Percentiles rank a stretch among this genome's conserved stretches.
phyloP scores from a whole-genome alignment of 2,888 invertebrate species.

The Tetramorium bicarinatum region DNA sequence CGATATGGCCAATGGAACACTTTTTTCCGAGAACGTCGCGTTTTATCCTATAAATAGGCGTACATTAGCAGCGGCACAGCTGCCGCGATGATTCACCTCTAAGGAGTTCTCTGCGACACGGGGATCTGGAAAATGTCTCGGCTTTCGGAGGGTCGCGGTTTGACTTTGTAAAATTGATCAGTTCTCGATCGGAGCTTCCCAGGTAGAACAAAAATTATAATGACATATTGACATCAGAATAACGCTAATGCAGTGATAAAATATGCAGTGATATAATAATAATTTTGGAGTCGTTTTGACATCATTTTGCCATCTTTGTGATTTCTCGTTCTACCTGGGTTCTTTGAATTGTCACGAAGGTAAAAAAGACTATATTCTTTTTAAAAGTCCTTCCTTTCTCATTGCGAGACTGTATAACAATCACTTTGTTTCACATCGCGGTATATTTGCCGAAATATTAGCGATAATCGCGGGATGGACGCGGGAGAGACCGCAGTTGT shows the following conservation, averaged over 20 bases:
- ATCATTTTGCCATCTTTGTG: too few species aligned
- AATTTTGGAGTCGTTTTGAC: too few species aligned
- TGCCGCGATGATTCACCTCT: constrained; percentile 78
- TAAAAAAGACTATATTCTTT: too few species aligned
- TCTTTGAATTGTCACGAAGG: too few species aligned
- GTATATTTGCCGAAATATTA: constrained; percentile 17
- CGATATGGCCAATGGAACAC: constrained; percentile 43
- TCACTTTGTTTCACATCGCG: background rate
- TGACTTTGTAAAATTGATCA: background rate
- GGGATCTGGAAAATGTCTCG: constrained; percentile 26
- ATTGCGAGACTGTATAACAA: background rate
- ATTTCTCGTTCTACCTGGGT: too few species aligned
- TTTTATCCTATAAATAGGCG: constrained; percentile 78
- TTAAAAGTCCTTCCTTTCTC: background rate
- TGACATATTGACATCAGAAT: too few species aligned
- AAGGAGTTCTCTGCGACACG: constrained; percentile 61
- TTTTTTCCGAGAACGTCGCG: constrained; percentile 67
- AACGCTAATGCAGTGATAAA: too few species aligned
- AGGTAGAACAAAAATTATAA: too few species aligned
- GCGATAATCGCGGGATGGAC: constrained; percentile 24
- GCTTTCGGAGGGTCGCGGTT: background rate
- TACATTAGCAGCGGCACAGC: constrained; percentile 75
- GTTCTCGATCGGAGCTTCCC: background rate
- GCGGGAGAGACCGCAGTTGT: constrained; percentile 53
- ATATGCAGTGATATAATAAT: too few species aligned